Evolutionary conservation across 2,888 invertebrate genomes (phyloP).

Genomic region (Tyria jacobaeae): DNA sequence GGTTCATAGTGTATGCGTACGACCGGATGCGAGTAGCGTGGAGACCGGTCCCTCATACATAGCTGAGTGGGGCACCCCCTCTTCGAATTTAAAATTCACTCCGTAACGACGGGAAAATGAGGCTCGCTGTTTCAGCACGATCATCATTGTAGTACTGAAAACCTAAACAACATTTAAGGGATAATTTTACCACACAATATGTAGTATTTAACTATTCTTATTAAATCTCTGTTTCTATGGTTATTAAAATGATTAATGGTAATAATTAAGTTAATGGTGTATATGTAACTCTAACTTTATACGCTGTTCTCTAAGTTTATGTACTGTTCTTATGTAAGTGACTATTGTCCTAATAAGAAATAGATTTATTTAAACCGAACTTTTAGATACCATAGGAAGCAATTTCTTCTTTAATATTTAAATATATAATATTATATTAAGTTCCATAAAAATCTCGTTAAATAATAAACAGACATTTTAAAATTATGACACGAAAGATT

Average conservation of each 20-base stretch:
- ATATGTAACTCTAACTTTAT: no score
- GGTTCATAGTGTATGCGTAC: constrained; percentile 73
- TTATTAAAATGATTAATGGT: no score
- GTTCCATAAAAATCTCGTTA: no score
- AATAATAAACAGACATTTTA: not conserved
- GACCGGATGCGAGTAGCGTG: constrained; percentile 70
- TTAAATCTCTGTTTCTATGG: not conserved
- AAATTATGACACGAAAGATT: no score
- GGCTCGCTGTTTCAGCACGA: constrained; percentile 68
- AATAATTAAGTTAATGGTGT: no score
- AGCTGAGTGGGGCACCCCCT: constrained; percentile 76
- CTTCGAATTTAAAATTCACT: constrained; percentile 80
- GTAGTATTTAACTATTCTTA: not conserved
- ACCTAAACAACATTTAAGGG: constrained; percentile 39
- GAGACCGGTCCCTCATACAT: constrained; percentile 79
- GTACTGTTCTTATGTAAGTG: no score
- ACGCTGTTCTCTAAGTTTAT: no score
- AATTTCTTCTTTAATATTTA: no score
- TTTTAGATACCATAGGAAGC: no score
- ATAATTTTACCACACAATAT: constrained; percentile 53
- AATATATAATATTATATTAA: no score
- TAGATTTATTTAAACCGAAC: no score
- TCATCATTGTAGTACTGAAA: constrained; percentile 64
- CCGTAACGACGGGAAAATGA: constrained; percentile 74
- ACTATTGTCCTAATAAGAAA: no score